phyloP scores from a whole-genome alignment of 2,888 invertebrate species.

The Syritta pipiens region DNA sequence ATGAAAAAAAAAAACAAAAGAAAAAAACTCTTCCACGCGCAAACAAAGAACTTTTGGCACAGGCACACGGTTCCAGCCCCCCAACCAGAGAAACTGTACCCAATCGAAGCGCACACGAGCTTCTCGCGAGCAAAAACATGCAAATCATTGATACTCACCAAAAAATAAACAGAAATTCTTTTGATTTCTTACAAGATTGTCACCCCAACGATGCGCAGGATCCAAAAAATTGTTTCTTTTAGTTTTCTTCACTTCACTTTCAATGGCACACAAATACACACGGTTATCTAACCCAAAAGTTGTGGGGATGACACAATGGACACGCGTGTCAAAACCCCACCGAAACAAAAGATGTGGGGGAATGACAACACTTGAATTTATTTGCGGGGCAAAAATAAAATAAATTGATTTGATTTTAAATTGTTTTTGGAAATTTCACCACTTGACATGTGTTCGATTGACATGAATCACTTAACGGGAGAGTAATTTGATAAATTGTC shows the following conservation, averaged over 20 bases:
- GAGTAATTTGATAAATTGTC: neutral
- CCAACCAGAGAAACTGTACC: no score
- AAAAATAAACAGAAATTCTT: neutral
- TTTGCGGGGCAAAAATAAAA: neutral
- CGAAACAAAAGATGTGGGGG: neutral
- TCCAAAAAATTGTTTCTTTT: neutral
- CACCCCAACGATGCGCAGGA: conserved; percentile 19
- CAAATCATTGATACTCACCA: conserved; percentile 11
- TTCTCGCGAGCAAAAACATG: neutral
- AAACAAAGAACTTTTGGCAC: conserved; percentile 25
- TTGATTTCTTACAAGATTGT: neutral
- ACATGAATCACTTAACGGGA: neutral
- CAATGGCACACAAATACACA: neutral
- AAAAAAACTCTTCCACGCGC: neutral
- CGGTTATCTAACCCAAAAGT: conserved; percentile 15
- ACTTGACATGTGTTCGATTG: neutral
- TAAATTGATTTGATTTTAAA: neutral
- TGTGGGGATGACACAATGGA: conserved; percentile 20
- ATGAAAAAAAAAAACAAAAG: neutral
- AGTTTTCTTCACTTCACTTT: conserved; percentile 17
- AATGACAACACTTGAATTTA: neutral
- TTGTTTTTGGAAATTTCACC: neutral
- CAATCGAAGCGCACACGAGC: no score
- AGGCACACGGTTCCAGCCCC: no score
- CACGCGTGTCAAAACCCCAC: neutral